A percentile compares a stretch with the other conserved stretches of the same genome.
These are phyloP conservation scores for Dusona sp. DNA, from an alignment of 2,888 invertebrate genomes.

Conservation along the genomic window DNA sequence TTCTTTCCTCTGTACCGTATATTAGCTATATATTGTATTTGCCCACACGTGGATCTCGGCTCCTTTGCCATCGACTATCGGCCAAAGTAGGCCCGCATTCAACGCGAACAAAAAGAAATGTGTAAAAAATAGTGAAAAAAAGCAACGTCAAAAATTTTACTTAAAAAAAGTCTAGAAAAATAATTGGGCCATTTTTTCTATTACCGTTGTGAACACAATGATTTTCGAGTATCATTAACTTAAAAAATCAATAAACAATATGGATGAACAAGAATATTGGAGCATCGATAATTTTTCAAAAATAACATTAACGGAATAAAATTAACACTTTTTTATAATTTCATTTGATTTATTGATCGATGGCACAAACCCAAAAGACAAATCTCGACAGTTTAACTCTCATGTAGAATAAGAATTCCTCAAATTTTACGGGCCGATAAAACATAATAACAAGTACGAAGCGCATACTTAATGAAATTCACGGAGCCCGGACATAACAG, in stretches of 20 bases:
- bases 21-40: slow-evolving; percentile 52
- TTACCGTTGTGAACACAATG: background rate
- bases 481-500: background rate
- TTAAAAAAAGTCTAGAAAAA: background rate
- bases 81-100: slow-evolving; percentile 9
- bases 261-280: background rate
- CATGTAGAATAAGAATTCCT: background rate
- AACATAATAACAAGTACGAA: background rate
- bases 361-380: background rate
- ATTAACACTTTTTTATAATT: background rate
- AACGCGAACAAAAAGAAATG: slow-evolving; percentile 10
- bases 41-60: slow-evolving; percentile 66
- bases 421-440: background rate
- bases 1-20: slow-evolving; percentile 49
- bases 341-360: background rate
- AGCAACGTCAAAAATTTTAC: background rate
- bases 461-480: background rate
- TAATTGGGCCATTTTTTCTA: background rate
- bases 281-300: background rate
- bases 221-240: background rate
- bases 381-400: background rate
- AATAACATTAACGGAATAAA: background rate
- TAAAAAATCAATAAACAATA: background rate
- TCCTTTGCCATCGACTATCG: slow-evolving; percentile 60
- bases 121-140: slow-evolving; percentile 4